Evolutionary conservation across 2,888 invertebrate genomes (phyloP).

Genomic region (Hirtodrosophila alboralis): DNA sequence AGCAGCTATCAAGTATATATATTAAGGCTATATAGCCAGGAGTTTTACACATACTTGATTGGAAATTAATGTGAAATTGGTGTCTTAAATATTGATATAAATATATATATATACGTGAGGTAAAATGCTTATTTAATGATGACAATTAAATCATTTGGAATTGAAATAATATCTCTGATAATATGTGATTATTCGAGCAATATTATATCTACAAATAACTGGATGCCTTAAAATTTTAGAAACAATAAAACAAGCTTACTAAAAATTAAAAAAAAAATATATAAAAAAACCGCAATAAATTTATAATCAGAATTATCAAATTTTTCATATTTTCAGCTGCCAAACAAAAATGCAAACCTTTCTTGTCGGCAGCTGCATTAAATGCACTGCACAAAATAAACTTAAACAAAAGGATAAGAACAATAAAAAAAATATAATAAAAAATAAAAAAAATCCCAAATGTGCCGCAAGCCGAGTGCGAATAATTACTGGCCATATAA

Average conservation of each 20-base stretch:
- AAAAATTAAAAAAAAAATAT: too few species aligned
- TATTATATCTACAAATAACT: too few species aligned
- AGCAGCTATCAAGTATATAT: slow-evolving; percentile 7
- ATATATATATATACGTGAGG: too few species aligned
- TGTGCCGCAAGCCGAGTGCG: slow-evolving; percentile 69
- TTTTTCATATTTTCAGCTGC: neutral
- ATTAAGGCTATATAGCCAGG: too few species aligned
- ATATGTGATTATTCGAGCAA: too few species aligned
- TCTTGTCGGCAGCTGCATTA: slow-evolving; percentile 30
- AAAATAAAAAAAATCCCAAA: slow-evolving; percentile 13
- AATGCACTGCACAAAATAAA: slow-evolving; percentile 42
- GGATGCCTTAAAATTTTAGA: too few species aligned
- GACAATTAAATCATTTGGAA: too few species aligned
- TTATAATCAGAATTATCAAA: neutral
- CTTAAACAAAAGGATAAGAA: slow-evolving; percentile 8
- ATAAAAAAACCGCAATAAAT: too few species aligned
- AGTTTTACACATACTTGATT: slow-evolving; percentile 6
- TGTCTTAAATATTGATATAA: too few species aligned
- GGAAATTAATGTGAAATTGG: slow-evolving; percentile 5
- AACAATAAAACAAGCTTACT: too few species aligned
- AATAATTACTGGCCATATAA: slow-evolving; percentile 77
- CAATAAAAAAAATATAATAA: slow-evolving; percentile 8
- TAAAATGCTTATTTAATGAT: too few species aligned
- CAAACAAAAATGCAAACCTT: neutral
- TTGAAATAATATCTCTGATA: too few species aligned